Percentiles rank a stretch among this genome's conserved stretches.
Evolutionary conservation across 2,888 invertebrate species (phyloP).

Genomic region (Laothoe populi): DNA sequence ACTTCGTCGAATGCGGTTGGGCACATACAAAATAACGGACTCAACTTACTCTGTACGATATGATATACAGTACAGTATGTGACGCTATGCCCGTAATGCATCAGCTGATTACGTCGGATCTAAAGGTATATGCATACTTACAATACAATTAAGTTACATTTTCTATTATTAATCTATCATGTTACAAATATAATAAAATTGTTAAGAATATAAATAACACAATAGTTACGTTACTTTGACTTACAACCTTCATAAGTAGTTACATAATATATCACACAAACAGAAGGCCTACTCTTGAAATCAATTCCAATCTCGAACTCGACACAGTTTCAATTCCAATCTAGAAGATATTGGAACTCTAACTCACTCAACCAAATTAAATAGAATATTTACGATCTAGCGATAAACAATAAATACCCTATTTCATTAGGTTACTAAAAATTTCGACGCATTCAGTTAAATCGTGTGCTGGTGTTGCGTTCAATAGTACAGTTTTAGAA

Average conservation of each 20-base stretch:
- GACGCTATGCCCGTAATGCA: slow-evolving; percentile 49
- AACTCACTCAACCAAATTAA: too few relatives aligned
- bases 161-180: slow-evolving; percentile 64
- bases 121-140: slow-evolving; percentile 62
- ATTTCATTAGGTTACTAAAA: too few relatives aligned
- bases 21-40: slow-evolving; percentile 39
- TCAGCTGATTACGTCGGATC: slow-evolving; percentile 50
- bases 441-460: too few relatives aligned
- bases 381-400: too few relatives aligned
- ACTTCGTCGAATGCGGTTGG: slow-evolving; percentile 47
- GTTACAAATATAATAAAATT: slow-evolving; percentile 73
- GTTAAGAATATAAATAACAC: slow-evolving; percentile 76
- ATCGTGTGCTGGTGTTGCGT: too few relatives aligned
- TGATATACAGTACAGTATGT: slow-evolving; percentile 36
- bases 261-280: slow-evolving; percentile 48
- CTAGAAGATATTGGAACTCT: too few relatives aligned
- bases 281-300: too few relatives aligned
- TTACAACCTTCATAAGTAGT: slow-evolving; percentile 81
- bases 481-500: too few relatives aligned
- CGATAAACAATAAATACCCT: too few relatives aligned
- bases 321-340: too few relatives aligned
- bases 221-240: slow-evolving; percentile 77
- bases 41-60: slow-evolving; percentile 35
- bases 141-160: slow-evolving; percentile 65
- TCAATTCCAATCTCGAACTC: too few relatives aligned